phyloP scores from a whole-genome alignment of 2,113 vertebrate species.

The Cinclus cinclus region DNA sequence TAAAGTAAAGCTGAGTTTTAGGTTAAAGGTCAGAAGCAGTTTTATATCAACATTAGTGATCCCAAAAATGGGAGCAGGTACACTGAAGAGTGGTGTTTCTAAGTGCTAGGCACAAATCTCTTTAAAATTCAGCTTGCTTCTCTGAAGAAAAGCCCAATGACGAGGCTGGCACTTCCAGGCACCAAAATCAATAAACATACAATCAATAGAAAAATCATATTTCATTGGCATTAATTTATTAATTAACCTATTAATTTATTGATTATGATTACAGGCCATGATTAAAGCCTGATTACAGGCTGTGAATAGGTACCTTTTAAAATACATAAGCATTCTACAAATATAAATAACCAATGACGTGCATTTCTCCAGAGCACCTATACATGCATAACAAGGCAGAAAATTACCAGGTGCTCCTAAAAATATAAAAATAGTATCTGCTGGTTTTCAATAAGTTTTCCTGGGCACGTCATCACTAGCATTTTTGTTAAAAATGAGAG shows the following conservation, averaged over 20 bases:
- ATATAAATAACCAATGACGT: not conserved
- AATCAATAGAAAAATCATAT: conserved; percentile 16
- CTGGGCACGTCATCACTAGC: not conserved
- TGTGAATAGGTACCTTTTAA: not conserved
- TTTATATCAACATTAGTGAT: not conserved
- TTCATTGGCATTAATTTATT: not conserved
- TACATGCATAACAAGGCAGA: not conserved
- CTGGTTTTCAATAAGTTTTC: not conserved
- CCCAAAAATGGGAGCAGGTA: not conserved
- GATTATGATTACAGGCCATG: conserved; percentile 29
- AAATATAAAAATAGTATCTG: not conserved
- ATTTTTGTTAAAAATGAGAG: not conserved
- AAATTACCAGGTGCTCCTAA: not conserved
- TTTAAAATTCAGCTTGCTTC: conserved; percentile 25
- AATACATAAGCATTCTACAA: not conserved
- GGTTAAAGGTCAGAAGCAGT: not conserved
- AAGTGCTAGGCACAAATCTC: conserved; percentile 1
- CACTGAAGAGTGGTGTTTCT: not conserved
- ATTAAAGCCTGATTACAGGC: conserved; percentile 49
- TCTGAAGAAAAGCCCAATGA: conserved; percentile 4
- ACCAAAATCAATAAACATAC: conserved; percentile 4
- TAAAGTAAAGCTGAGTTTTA: conserved; percentile 33
- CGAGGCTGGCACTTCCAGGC: conserved; percentile 2
- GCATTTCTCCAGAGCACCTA: not conserved
- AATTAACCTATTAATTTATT: conserved; percentile 54